phyloP scores from a whole-genome alignment of 1,140 invertebrate species.

The Lepidurus arcticus region DNA sequence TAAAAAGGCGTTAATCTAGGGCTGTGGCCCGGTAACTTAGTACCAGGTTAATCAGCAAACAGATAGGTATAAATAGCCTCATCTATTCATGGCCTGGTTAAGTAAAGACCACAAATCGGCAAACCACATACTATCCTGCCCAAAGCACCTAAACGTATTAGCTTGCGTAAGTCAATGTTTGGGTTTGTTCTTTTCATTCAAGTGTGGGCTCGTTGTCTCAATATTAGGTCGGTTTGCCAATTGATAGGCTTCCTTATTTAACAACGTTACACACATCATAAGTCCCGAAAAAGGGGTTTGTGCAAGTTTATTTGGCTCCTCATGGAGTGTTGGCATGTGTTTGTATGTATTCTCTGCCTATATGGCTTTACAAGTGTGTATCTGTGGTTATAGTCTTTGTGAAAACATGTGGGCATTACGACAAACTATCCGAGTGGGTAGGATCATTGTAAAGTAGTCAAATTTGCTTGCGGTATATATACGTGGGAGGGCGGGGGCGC shows the following conservation, averaged over 20 bases:
- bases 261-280: background rate
- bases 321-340: background rate
- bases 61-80: too few relatives aligned
- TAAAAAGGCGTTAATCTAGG: too few relatives aligned
- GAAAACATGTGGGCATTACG: conserved; percentile 9
- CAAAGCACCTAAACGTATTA: background rate
- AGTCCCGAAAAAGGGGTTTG: background rate
- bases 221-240: conserved; percentile 6
- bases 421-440: background rate
- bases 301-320: conserved; percentile 11
- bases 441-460: conserved; percentile 14
- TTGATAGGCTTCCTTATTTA: conserved; percentile 20
- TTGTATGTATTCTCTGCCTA: background rate
- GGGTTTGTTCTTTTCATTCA: conserved; percentile 2
- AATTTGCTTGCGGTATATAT: background rate
- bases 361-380: background rate
- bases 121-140: background rate
- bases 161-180: conserved; percentile 11
- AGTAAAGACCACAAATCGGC: background rate
- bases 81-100: background rate
- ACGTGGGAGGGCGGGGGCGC: background rate
- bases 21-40: too few relatives aligned
- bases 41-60: too few relatives aligned
- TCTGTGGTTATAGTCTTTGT: conserved; percentile 5
- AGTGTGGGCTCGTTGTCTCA: conserved; percentile 4